Evolutionary conservation across 2,797 vertebrate genomes (phyloP).

Genomic region (Myotis pilosus): DNA sequence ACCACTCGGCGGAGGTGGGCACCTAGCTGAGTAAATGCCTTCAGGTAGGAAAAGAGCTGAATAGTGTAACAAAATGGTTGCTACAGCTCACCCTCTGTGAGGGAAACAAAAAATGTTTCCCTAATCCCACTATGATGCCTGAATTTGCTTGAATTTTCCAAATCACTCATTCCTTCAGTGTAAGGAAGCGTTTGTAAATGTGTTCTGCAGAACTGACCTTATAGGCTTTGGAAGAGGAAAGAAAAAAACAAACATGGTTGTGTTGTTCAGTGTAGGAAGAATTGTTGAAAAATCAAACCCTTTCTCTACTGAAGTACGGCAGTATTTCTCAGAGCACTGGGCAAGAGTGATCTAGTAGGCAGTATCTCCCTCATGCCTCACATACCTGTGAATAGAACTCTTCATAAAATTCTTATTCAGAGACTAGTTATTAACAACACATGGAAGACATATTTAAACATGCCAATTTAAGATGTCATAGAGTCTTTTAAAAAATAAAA

Average conservation of each 20-base stretch:
- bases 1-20: neutral
- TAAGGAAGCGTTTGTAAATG: neutral
- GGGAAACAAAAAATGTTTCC: neutral
- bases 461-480: accelerated
- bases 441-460: neutral
- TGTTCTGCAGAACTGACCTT: neutral
- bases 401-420: neutral
- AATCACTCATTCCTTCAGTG: neutral
- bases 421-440: neutral
- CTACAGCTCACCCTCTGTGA: neutral
- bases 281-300: neutral
- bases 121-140: neutral
- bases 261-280: neutral
- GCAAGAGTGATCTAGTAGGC: neutral
- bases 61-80: neutral
- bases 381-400: neutral
- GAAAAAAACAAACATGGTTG: neutral
- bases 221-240: neutral
- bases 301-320: neutral
- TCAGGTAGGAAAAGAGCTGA: neutral
- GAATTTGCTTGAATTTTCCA: neutral
- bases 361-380: neutral
- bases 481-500: neutral
- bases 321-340: neutral
- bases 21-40: neutral